Conservation (phyloP, 1,140 invertebrate genomes). For the Nebria ingens region DNA sequence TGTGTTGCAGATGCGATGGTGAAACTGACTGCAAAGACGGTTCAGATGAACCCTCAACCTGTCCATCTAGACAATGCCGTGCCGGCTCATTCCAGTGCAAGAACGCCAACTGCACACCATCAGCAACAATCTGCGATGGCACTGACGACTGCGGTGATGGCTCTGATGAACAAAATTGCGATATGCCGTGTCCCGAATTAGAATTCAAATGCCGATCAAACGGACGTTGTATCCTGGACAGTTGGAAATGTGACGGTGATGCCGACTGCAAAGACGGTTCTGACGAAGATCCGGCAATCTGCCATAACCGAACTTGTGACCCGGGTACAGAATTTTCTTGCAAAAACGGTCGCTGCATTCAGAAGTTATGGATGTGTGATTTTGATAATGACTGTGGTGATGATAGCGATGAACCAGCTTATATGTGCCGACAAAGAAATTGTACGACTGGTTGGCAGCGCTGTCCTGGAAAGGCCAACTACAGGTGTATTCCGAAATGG, state of each 20-base stretch:
- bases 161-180: conserved; percentile 73
- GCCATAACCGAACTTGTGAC: conserved; percentile 74
- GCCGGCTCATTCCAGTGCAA: conserved; percentile 89
- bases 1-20: conserved; percentile 54
- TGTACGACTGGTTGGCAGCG: conserved; percentile 87
- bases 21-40: conserved; percentile 84
- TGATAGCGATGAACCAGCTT: conserved; percentile 87
- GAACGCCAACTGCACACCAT: conserved; percentile 86
- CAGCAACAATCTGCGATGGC: conserved; percentile 87
- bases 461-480: conserved; percentile 80
- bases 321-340: conserved; percentile 73
- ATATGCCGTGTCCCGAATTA: conserved; percentile 75
- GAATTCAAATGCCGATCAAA: conserved; percentile 88
- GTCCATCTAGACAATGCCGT: conserved; percentile 64
- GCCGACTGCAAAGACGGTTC: conserved; percentile 89
- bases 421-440: conserved; percentile 80
- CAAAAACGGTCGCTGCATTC: conserved; percentile 91
- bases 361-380: conserved; percentile 92
- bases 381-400: conserved; percentile 89
- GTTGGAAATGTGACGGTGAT: conserved; percentile 94
- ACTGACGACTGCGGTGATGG: conserved; percentile 80
- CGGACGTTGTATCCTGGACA: conserved; percentile 80
- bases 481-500: conserved; percentile 86
- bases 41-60: conserved; percentile 79
- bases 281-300: conserved; percentile 83